Percentiles rank a stretch among this genome's conserved stretches.
These are phyloP conservation scores for Elysia chlorotica DNA, from an alignment of 1,140 invertebrate genomes.

Conservation along the genomic window DNA sequence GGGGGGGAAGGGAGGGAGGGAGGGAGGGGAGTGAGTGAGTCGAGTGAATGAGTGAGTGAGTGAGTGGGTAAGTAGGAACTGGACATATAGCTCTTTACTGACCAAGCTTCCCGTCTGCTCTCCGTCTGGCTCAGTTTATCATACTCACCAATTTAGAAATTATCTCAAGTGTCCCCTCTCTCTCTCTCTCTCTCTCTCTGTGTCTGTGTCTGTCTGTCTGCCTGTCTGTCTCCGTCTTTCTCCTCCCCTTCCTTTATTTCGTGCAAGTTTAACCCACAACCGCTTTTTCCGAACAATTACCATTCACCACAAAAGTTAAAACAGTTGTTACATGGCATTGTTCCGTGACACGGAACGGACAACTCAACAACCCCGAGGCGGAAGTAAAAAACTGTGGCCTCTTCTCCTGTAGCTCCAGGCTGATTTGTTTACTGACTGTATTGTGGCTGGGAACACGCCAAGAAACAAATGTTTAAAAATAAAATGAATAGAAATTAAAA, in stretches of 20 bases:
- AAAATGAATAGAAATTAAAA: too few relatives aligned
- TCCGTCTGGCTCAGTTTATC: too few relatives aligned
- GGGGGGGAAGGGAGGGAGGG: background rate
- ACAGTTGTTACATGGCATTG: background rate
- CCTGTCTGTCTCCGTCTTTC: too few relatives aligned
- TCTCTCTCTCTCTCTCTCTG: background rate
- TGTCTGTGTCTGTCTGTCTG: background rate
- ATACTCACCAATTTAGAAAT: too few relatives aligned
- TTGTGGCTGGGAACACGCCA: background rate
- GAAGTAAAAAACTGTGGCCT: background rate
- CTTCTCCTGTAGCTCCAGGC: background rate
- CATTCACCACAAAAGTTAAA: background rate
- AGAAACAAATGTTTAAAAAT: too few relatives aligned
- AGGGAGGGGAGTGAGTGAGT: background rate
- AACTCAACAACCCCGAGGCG: too few relatives aligned
- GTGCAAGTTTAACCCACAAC: too few relatives aligned
- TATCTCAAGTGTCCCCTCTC: too few relatives aligned
- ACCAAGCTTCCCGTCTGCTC: background rate
- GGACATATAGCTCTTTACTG: background rate
- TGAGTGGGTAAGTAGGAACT: background rate
- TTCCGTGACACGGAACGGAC: too few relatives aligned
- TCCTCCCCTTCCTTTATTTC: too few relatives aligned
- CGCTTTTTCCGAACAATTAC: too few relatives aligned
- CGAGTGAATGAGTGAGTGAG: background rate
- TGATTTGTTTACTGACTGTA: background rate